Base-by-base conservation (phyloP, 37 sponge, comb jelly and placozoan genomes). In the Eunapius fragilis region DNA sequence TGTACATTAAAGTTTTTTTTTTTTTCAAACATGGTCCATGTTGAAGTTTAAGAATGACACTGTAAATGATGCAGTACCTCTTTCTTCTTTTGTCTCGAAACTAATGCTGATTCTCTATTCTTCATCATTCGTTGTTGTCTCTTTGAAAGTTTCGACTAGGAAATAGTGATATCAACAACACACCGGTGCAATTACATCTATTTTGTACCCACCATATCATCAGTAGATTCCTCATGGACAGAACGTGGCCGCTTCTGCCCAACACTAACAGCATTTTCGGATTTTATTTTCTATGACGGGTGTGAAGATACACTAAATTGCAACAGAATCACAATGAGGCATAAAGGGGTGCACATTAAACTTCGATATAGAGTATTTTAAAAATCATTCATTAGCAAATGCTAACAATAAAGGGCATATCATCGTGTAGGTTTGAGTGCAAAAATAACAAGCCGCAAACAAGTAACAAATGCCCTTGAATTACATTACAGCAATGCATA, bases 31-130 rank as follows among this genome's bases (percentile, higher is more conserved):
- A 45, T 11, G 4, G 47, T 45, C n/a, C n/a, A n/a, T n/a, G n/a
- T n/a, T n/a, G n/a, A n/a, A n/a, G n/a, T n/a, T n/a, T n/a, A n/a
- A n/a, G n/a, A 58, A 58, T 19, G 14, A 2, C 2, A 1, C 0
- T 58, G 22, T 58, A 11, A 2, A 58, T 58, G 58, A 2, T 10
- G 14, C 2, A 58, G 58, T 32, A 86, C 94, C 83, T 94, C 88
- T 70, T 90, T 94, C 78, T 90, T 94, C 78, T 80, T 87, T 72
- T 87, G 84, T 70, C 94, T 77, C n/a, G 94, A 94, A n/a, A 90
- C 38, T 28, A 79, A 87, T 30, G 94, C 91, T 37, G 90, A 85
- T 50, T 94, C 91, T 28, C 94, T 74, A 67, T 94, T 94, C 80
- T 94, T 94, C 13, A 94, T 87, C 83, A 91, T 83, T 24, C 91